phyloP scores from a whole-genome alignment of 2,113 vertebrate species.

The Python bivittatus region DNA sequence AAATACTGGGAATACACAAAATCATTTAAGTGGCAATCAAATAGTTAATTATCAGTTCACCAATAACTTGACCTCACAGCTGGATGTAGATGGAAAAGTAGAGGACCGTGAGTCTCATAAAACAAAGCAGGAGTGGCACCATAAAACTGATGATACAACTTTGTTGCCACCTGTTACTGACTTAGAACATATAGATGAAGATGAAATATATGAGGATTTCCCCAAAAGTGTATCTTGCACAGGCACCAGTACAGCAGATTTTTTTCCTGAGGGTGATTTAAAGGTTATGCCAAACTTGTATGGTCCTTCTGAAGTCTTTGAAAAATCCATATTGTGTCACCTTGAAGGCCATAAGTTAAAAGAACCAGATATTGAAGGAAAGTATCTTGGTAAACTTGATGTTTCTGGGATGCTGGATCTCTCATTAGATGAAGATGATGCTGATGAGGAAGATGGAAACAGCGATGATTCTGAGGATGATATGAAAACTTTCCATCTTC shows the following conservation, averaged over 20 bases:
- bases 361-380: constrained; percentile 91
- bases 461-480: constrained; percentile 95
- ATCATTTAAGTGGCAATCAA: constrained; percentile 2
- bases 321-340: constrained; percentile 73
- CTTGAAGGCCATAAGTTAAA: constrained; percentile 83
- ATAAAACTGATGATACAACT: constrained; percentile 44
- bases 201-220: constrained; percentile 40
- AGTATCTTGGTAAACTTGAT: constrained; percentile 83
- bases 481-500: constrained; percentile 83
- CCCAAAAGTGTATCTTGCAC: constrained; percentile 68
- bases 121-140: constrained; percentile 8
- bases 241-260: constrained; percentile 75
- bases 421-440: constrained; percentile 82
- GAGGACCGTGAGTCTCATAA: constrained; percentile 1
- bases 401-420: constrained; percentile 71
- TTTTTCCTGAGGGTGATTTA: constrained; percentile 60
- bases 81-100: constrained; percentile 16
- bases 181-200: constrained; percentile 55
- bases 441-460: constrained; percentile 93
- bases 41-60: neutral
- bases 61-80: neutral
- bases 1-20: neutral
- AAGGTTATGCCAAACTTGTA: constrained; percentile 35
- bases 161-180: constrained; percentile 30
- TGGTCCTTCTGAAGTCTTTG: constrained; percentile 51